These are phyloP conservation scores for Umimayanthus chanpuru DNA, from an alignment of 92 coral and sea anemone species.

Conservation along the genomic window DNA sequence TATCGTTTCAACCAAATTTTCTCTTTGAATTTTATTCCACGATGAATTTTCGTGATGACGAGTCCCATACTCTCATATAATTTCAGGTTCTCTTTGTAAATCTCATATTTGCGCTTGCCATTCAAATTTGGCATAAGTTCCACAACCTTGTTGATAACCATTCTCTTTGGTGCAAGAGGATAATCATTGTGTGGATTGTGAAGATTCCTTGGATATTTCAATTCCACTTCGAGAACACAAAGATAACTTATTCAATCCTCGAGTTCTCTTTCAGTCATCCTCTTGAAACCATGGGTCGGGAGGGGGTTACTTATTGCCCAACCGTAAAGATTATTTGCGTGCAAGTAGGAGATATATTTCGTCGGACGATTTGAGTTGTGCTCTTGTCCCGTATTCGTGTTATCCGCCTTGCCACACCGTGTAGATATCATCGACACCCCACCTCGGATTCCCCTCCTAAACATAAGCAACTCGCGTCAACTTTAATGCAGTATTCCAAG, in stretches of 20 bases:
- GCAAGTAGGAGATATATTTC: neutral
- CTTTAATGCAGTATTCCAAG: neutral
- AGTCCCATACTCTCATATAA: no score
- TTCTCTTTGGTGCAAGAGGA: no score
- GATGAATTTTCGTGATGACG: no score
- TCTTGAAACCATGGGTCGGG: neutral
- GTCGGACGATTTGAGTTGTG: neutral
- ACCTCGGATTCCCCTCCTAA: neutral
- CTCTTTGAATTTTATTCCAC: no score
- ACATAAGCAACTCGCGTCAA: neutral
- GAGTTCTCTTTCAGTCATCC: neutral
- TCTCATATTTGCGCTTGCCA: no score
- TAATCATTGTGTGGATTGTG: neutral
- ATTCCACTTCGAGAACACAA: neutral
- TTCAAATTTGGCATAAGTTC: no score
- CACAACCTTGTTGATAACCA: no score
- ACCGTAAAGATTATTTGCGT: no score
- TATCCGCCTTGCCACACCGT: neutral
- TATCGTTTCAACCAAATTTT: no score
- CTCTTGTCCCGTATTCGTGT: neutral
- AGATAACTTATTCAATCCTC: neutral
- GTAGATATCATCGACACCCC: no score
- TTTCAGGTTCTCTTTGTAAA: no score
- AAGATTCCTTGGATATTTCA: neutral
- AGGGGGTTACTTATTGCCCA: no score